phyloP scores from a whole-genome alignment of 1,140 invertebrate genomes.

The Drusus annulatus region DNA sequence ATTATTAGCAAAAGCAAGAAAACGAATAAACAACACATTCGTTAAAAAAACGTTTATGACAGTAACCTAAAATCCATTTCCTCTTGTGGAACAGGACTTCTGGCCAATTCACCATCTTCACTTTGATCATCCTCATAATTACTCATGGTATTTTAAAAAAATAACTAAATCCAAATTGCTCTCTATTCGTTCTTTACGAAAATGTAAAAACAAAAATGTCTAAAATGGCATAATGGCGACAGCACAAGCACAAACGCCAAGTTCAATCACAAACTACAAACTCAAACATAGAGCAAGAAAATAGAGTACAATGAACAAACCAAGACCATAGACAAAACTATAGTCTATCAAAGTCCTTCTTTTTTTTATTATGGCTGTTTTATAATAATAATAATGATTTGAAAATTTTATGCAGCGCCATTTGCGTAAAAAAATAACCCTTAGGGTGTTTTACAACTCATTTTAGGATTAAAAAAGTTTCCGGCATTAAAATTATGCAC shows the following conservation, averaged over 20 bases:
- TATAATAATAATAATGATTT: too few species aligned
- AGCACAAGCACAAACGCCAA: slow-evolving; percentile 11
- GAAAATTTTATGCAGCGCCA: too few species aligned
- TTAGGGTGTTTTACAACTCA: too few species aligned
- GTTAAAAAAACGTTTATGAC: slow-evolving; percentile 36
- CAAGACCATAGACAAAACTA: background rate
- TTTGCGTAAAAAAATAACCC: too few species aligned
- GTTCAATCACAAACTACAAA: background rate
- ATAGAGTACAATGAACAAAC: background rate
- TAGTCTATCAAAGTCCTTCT: too few species aligned
- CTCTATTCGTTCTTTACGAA: slow-evolving; percentile 4
- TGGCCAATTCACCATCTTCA: slow-evolving; percentile 81
- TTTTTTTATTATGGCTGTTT: too few species aligned
- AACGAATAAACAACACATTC: slow-evolving; percentile 50
- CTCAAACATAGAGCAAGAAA: background rate
- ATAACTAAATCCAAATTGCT: background rate
- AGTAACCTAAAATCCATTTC: slow-evolving; percentile 77
- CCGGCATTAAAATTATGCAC: too few species aligned
- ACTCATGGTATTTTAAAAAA: slow-evolving; percentile 63
- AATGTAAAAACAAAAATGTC: slow-evolving; percentile 30
- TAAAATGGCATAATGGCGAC: slow-evolving; percentile 37
- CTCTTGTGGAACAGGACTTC: slow-evolving; percentile 75
- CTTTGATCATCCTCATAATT: slow-evolving; percentile 79
- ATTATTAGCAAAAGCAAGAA: slow-evolving; percentile 11
- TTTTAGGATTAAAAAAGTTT: too few species aligned